These are phyloP conservation scores for Takifugu ocellatus DNA, from an alignment of 2,797 vertebrate genomes.

Conservation along the genomic window DNA sequence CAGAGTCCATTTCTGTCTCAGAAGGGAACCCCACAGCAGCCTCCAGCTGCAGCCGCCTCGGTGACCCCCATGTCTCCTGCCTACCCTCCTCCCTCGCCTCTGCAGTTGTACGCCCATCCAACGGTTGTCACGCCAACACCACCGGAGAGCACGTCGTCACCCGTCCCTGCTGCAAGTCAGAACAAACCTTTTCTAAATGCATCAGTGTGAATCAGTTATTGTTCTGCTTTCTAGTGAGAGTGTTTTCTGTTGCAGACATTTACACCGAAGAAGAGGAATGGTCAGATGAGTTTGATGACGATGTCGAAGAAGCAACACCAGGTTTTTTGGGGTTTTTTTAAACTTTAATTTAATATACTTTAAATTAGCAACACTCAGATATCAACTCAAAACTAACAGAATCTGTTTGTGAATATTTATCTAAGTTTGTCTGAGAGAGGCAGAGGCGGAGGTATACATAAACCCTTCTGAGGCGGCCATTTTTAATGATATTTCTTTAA, in stretches of 20 bases:
- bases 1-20: conserved; percentile 81
- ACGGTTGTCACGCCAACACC: background rate
- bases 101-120: background rate
- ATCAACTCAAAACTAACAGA: too few species aligned
- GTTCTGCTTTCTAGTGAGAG: background rate
- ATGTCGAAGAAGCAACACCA: conserved; percentile 25
- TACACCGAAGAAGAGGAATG: conserved; percentile 44
- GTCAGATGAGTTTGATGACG: conserved; percentile 70
- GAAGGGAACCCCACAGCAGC: conserved; percentile 28
- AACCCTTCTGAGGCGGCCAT: too few species aligned
- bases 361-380: too few species aligned
- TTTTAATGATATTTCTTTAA: too few species aligned
- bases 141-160: background rate
- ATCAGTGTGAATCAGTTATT: background rate
- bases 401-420: too few species aligned
- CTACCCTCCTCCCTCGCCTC: conserved; percentile 10
- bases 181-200: background rate
- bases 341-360: background rate
- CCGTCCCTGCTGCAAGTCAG: conserved; percentile 39
- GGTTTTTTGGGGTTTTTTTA: conserved; percentile 17
- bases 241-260: conserved; percentile 3
- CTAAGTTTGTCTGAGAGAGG: too few species aligned
- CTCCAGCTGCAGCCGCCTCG: background rate
- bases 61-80: conserved; percentile 7
- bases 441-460: too few species aligned